Conservation (phyloP, 1,140 invertebrate genomes). For the Pseudomyrmex sp. region DNA sequence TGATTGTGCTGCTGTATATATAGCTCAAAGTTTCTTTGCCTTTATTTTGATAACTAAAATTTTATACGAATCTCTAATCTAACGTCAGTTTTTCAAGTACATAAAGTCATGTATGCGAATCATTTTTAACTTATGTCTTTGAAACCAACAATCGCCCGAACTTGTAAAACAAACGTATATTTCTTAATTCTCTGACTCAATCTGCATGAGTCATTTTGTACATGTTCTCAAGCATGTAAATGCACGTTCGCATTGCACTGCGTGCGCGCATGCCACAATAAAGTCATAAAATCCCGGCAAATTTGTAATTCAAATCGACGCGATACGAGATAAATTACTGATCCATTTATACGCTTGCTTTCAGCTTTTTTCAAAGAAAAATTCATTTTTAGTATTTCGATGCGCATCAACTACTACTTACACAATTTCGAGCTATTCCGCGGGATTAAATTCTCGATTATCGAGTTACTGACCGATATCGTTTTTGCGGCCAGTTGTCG, state of each 20-base stretch:
- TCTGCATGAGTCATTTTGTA: not conserved
- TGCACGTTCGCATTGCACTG: not conserved
- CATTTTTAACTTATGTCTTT: not conserved
- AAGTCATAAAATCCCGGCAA: conserved; percentile 64
- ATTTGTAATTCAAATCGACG: conserved; percentile 75
- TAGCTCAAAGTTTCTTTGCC: too few relatives aligned
- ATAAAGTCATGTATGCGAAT: not conserved
- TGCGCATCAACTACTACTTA: conserved; percentile 15
- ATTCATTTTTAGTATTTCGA: conserved; percentile 1
- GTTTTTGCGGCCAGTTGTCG: not conserved
- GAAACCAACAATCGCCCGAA: not conserved
- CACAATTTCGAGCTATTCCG: conserved; percentile 31
- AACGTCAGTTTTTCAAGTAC: not conserved
- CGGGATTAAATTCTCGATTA: conserved; percentile 51
- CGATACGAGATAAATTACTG: conserved; percentile 73
- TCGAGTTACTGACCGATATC: conserved; percentile 10
- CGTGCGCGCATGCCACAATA: not conserved
- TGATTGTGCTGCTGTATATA: not conserved
- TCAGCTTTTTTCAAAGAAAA: conserved; percentile 20
- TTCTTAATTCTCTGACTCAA: not conserved
- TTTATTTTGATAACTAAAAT: not conserved
- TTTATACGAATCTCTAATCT: too few relatives aligned
- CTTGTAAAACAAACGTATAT: not conserved
- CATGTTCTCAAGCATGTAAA: not conserved
- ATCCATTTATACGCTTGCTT: not conserved